Base-by-base conservation (phyloP, 2,888 invertebrate genomes). In the Norana najaformis region DNA sequence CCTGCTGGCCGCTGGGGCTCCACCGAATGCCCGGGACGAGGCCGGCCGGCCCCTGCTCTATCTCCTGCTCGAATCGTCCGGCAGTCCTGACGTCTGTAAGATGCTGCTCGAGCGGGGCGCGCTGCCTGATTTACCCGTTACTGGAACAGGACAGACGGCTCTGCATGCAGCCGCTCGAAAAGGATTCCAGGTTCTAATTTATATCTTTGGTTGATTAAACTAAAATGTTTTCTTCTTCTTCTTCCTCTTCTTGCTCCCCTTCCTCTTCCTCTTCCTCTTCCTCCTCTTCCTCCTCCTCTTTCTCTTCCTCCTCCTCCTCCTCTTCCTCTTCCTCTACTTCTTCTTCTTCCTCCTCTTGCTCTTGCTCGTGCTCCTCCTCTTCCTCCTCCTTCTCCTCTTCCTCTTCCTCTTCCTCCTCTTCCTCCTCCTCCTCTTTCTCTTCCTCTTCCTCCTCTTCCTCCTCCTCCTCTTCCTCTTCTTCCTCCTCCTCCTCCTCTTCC, bases 51-150 rank as follows among this genome's bases (percentile, higher is more conserved):
- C 92, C 36, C 89, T 92, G 36, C 91, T 92, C 34, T 90, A 90
- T 69, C 88, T 92, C 39, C 38, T 92, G 90, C 91, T 92, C 88
- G 85, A 83, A 37, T 18, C 39, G 37, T 83, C 36, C 30, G 92
- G 91, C 11, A 92, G 89, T n/a, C 92, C 92, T 14, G 88, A 53
- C 82, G 90, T 91, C 35, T 83, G 92, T 34, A 69, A 89, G 38
- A 41, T 53, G 34, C 91, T 92, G 88, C 91, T 92, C 18, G 69
- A 91, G 83, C 91, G 91, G n/a, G 92, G 92, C 35, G 91, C 90
- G n/a, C 83, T 83, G 53, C 91, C 91, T 11, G 89, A 92, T 88
- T 20, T 83, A 30, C 88, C 89, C 36, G 90, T 91, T n/a, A 83
- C 53, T 41, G 38, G 34, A 16, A 90, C 88, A 5, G 89, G 90